Percentiles rank a stretch among this genome's conserved stretches.
Conservation (phyloP, 2,797 vertebrate genomes). For the Hydrolagus colliei region DNA sequence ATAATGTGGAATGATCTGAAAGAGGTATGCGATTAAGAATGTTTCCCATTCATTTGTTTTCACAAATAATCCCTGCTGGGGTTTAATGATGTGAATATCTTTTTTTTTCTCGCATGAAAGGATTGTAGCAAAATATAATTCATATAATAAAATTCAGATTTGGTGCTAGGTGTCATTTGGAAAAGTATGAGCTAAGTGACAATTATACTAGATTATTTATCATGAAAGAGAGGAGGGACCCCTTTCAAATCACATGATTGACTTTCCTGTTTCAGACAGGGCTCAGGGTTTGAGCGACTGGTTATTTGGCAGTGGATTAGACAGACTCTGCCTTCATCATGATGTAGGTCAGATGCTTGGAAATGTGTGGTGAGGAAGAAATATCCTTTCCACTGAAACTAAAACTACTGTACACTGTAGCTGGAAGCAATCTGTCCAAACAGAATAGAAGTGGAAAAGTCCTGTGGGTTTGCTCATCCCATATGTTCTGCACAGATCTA, state of each 20-base stretch:
- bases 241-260: conserved; percentile 52
- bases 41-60: conserved; percentile 19
- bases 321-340: conserved; percentile 48
- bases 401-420: conserved; percentile 35
- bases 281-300: conserved; percentile 50
- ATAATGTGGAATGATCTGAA: conserved; percentile 42
- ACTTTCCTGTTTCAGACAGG: conserved; percentile 53
- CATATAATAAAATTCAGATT: background rate
- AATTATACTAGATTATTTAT: conserved; percentile 41
- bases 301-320: conserved; percentile 63
- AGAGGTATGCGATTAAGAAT: conserved; percentile 39
- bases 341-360: conserved; percentile 47
- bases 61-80: conserved; percentile 41
- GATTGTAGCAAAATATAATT: conserved; percentile 6
- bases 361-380: conserved; percentile 39
- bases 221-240: conserved; percentile 39
- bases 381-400: conserved; percentile 39
- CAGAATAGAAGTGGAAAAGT: conserved; percentile 36
- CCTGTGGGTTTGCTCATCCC: conserved; percentile 37
- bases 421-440: conserved; percentile 34
- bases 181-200: conserved; percentile 20
- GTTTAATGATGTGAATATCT: conserved; percentile 19
- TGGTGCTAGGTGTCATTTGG: background rate
- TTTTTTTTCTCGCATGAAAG: background rate
- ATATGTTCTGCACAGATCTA: conserved; percentile 40